These are phyloP conservation scores for Drosophila pachea DNA, from an alignment of 1,140 invertebrate species.

Conservation along the genomic window DNA sequence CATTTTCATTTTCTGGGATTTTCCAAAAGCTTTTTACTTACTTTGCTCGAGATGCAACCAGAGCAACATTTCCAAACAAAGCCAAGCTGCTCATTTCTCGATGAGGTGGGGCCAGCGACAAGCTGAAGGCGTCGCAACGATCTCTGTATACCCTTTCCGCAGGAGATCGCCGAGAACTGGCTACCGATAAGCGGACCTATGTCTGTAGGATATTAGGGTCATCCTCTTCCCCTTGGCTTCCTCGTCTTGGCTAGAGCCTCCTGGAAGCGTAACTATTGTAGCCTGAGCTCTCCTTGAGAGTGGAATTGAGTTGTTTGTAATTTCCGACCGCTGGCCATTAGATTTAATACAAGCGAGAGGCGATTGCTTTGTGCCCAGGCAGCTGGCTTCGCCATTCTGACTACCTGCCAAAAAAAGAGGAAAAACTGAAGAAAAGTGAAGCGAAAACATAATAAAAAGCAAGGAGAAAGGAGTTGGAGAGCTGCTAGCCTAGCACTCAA, in stretches of 20 bases:
- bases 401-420: conserved; percentile 50
- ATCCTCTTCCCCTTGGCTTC: too few relatives aligned
- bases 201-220: too few relatives aligned
- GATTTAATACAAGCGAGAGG: conserved; percentile 71
- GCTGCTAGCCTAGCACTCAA: conserved; percentile 52
- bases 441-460: conserved; percentile 21
- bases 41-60: too few relatives aligned
- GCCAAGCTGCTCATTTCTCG: not conserved
- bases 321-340: conserved; percentile 55
- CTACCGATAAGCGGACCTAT: too few relatives aligned
- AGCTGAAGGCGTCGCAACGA: not conserved
- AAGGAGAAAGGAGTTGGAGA: too few relatives aligned
- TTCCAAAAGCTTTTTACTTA: too few relatives aligned
- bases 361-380: conserved; percentile 49
- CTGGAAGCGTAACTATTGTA: too few relatives aligned
- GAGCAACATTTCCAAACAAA: not conserved
- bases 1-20: too few relatives aligned
- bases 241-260: too few relatives aligned
- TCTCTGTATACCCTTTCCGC: not conserved
- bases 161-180: too few relatives aligned
- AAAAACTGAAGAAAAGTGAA: conserved; percentile 11
- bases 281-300: conserved; percentile 46
- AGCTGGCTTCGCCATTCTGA: conserved; percentile 31
- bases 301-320: conserved; percentile 71
- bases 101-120: not conserved